phyloP scores from a whole-genome alignment of 2,888 invertebrate species.

The Macrostomum cliftonense region DNA sequence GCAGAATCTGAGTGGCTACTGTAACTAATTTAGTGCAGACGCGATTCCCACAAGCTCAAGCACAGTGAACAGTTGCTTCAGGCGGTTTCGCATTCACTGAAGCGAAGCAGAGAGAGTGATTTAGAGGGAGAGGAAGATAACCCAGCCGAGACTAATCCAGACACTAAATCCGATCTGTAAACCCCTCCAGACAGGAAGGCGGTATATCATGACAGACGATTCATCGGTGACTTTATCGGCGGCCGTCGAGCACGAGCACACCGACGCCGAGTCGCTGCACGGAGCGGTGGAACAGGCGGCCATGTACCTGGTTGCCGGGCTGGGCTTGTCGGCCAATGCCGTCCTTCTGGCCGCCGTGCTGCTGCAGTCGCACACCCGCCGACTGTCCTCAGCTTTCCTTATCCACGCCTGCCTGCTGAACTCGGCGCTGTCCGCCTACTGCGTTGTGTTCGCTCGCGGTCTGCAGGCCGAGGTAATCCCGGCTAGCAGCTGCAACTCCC shows the following conservation, averaged over 20 bases:
- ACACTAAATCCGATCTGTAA: no score
- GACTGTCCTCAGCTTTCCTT: conserved; percentile 34
- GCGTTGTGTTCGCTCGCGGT: conserved; percentile 32
- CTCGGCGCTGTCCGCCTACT: conserved; percentile 23
- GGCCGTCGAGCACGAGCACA: neutral
- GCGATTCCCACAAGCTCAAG: no score
- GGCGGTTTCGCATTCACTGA: no score
- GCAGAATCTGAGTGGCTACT: no score
- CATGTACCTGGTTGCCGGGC: conserved; percentile 25
- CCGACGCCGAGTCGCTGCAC: neutral
- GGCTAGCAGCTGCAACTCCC: conserved; percentile 22
- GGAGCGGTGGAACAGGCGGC: neutral
- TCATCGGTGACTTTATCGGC: neutral
- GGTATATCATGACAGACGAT: neutral
- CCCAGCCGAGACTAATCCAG: no score
- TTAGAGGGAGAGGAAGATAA: no score
- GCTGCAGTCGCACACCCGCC: conserved; percentile 21
- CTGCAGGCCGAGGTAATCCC: conserved; percentile 16
- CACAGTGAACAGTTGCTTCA: no score
- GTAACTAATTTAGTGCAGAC: no score
- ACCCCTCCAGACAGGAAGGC: no score
- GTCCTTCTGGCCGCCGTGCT: conserved; percentile 25
- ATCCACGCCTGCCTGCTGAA: conserved; percentile 33
- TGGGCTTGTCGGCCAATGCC: conserved; percentile 28
- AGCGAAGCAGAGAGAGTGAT: no score